Conservation (phyloP, 2,888 invertebrate species). For the Invenusta paracnida region DNA sequence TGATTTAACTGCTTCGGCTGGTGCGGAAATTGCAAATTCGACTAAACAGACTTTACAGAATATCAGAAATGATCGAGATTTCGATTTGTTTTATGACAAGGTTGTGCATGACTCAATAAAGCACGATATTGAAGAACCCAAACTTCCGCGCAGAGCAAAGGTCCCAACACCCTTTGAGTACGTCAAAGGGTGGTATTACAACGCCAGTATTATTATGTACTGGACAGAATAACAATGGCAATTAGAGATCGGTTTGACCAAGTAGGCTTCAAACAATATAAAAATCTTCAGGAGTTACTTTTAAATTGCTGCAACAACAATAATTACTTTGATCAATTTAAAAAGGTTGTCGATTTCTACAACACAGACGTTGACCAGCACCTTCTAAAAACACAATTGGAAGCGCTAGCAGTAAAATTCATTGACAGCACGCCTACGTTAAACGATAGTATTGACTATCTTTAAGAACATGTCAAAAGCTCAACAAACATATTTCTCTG, state of each 20-base stretch:
- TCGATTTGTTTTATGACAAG: neutral
- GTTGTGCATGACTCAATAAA: neutral
- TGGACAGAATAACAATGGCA: neutral
- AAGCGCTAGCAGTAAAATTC: conserved; percentile 13
- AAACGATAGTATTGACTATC: neutral
- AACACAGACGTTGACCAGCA: conserved; percentile 16
- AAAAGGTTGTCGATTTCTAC: conserved; percentile 19
- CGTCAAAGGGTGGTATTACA: too few species aligned
- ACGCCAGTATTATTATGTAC: neutral
- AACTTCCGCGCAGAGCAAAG: neutral
- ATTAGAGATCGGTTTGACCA: neutral
- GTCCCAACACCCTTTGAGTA: neutral
- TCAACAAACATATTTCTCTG: conserved; percentile 22
- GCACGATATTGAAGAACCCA: neutral
- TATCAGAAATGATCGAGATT: neutral
- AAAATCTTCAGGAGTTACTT: neutral
- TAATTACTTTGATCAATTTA: conserved; percentile 19
- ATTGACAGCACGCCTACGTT: neutral
- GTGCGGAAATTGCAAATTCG: neutral
- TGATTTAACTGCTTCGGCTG: neutral
- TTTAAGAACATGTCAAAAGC: conserved; percentile 27
- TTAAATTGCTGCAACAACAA: conserved; percentile 15
- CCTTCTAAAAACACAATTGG: conserved; percentile 19
- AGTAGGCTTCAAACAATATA: conserved; percentile 11
- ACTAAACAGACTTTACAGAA: neutral